Evolutionary conservation across 1,140 invertebrate species (phyloP), one percentile per base, ranked within the genome.

Genomic region (Neodiprion virginianus): DNA sequence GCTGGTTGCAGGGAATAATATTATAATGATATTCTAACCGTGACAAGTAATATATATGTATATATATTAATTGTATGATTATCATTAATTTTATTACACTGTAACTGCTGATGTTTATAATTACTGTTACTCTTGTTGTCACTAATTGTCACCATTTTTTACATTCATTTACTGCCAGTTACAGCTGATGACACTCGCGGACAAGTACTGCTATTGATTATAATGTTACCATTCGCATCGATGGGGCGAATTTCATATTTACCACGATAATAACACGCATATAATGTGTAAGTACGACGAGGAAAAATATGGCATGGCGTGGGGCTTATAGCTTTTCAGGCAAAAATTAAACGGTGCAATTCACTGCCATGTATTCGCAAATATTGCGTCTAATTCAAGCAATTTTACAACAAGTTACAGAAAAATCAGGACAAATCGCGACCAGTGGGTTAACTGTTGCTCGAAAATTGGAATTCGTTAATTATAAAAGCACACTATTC

Each of bases 1-100:
- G 70, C 70, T 71, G 70, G 70, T 71, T 71, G 70, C 70, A 71
- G 70, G 70, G 70, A 71, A 71, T 71, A 49, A 50, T 50, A 71
- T 69, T 40, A 50, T 71, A 71, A 71, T 40, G n/a, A 47, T 48
- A 17, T 71, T 17, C 9, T 50, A 71, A 12, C 48, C 23, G 21
- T 50, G 48, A 50, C 70, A 48, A 23, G 21, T 71, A 71, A 48
- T 40, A 5, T 40, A 40, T 40, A 40, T 40, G 11, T 61, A 61
- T 40, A 40, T 14, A 61, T 61, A 14, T 14, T 61, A 12, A 12
- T 61, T 14, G n/a, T 61, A 61, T 61, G 53, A 61, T 61, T 61
- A 61, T 61, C 53, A 61, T 61, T 61, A 61, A 12, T 17, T 61
- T 61, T 61, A 61, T 61, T 14, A 61, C 53, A 40, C 28, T 40